Percentiles rank a stretch among this genome's conserved stretches.
phyloP scores from a whole-genome alignment of 1,140 invertebrate species.

The Nephotettix cincticeps region DNA sequence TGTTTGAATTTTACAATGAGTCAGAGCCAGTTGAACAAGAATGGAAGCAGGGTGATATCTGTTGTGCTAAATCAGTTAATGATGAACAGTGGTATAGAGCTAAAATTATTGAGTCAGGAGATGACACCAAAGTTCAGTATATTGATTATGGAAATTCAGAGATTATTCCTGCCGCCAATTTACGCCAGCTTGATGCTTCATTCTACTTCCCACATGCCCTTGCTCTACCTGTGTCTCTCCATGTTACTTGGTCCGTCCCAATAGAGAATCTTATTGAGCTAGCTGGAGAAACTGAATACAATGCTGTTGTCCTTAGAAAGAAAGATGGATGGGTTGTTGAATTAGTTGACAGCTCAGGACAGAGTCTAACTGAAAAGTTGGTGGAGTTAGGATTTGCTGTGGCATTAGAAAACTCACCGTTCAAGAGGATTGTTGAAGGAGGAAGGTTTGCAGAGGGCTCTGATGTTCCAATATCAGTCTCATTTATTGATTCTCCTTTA shows the following conservation, averaged over 20 bases:
- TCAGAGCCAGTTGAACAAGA: slow-evolving; percentile 44
- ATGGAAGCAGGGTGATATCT: slow-evolving; percentile 47
- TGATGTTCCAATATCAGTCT: slow-evolving; percentile 41
- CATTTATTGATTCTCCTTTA: slow-evolving; percentile 44
- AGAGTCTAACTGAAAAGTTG: slow-evolving; percentile 21
- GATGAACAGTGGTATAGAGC: slow-evolving; percentile 60
- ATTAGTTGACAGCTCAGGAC: slow-evolving; percentile 5
- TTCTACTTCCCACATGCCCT: slow-evolving; percentile 57
- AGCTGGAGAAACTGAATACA: slow-evolving; percentile 40
- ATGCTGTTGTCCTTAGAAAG: slow-evolving; percentile 44
- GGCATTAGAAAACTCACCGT: slow-evolving; percentile 11
- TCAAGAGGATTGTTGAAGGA: slow-evolving; percentile 22
- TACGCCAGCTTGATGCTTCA: slow-evolving; percentile 49
- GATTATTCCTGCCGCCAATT: slow-evolving; percentile 39
- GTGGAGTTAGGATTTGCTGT: slow-evolving; percentile 6
- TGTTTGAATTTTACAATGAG: slow-evolving; percentile 57
- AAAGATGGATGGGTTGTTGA: slow-evolving; percentile 40
- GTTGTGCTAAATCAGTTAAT: slow-evolving; percentile 54
- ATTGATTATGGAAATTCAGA: slow-evolving; percentile 57
- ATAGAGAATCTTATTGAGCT: slow-evolving; percentile 43
- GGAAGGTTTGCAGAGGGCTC: slow-evolving; percentile 38
- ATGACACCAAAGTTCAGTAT: slow-evolving; percentile 43
- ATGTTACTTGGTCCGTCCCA: slow-evolving; percentile 43
- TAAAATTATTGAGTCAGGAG: slow-evolving; percentile 16
- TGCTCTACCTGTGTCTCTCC: slow-evolving; percentile 51